These are phyloP conservation scores for Eupsittula cactorum DNA, from an alignment of 2,113 vertebrate genomes.

Conservation along the genomic window DNA sequence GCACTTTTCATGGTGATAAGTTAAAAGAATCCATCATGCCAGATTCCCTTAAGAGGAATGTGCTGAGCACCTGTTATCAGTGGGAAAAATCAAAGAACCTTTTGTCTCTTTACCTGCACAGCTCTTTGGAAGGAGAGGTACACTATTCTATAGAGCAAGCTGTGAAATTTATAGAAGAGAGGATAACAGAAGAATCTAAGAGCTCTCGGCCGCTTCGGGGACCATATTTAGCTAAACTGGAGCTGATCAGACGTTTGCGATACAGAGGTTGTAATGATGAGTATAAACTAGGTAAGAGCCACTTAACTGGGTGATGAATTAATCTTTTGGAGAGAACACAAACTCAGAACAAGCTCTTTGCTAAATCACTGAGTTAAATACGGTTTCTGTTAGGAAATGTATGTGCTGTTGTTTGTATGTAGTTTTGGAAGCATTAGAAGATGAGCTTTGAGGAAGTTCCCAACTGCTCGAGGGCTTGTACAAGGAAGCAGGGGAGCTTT, in stretches of 20 bases:
- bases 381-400: fast-evolving
- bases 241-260: constrained; percentile 87
- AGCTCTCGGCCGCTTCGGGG: constrained; percentile 87
- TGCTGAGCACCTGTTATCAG: background rate
- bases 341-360: background rate
- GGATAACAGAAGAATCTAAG: constrained; percentile 83
- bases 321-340: background rate
- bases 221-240: constrained; percentile 89
- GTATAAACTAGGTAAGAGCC: constrained; percentile 83
- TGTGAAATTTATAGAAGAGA: constrained; percentile 88
- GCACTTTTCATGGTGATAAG: background rate
- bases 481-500: background rate
- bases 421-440: background rate
- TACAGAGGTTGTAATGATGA: constrained; percentile 83
- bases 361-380: background rate
- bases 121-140: constrained; percentile 90
- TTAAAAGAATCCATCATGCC: background rate
- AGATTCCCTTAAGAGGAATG: background rate
- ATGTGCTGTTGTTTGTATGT: background rate
- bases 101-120: constrained; percentile 51
- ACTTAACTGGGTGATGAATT: background rate
- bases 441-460: background rate
- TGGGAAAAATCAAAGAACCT: background rate
- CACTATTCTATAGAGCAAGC: constrained; percentile 86
- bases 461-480: background rate